Conservation (phyloP, 2,888 invertebrate genomes). For the Temnothorax unifasciatus region DNA sequence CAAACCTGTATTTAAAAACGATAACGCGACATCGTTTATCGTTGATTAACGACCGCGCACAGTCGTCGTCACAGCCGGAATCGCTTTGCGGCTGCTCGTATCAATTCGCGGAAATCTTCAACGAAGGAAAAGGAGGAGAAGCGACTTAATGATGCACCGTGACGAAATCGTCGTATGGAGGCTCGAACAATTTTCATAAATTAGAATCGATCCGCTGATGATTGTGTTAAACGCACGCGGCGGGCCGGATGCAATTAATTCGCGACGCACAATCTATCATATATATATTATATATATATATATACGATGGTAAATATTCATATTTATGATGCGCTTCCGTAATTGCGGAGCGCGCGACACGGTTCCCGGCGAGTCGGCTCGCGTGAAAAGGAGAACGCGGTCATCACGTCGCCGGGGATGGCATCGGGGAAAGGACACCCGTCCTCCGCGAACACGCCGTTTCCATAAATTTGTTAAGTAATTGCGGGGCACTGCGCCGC, state of each 20-base stretch:
- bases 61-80: constrained; percentile 52
- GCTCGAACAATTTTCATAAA: constrained; percentile 36
- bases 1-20: constrained; percentile 65
- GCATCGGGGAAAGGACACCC: not conserved
- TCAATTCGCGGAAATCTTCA: constrained; percentile 17
- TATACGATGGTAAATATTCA: constrained; percentile 36
- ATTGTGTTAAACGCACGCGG: constrained; percentile 17
- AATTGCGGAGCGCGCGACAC: constrained; percentile 44
- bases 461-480: constrained; percentile 54
- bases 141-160: not conserved
- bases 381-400: constrained; percentile 26
- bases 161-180: constrained; percentile 5
- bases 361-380: constrained; percentile 35
- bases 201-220: constrained; percentile 37
- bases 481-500: constrained; percentile 38
- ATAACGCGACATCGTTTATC: constrained; percentile 74
- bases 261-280: constrained; percentile 11
- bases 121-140: not conserved
- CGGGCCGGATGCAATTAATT: constrained; percentile 50
- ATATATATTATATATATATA: no score
- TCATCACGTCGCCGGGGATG: not conserved
- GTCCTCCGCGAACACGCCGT: constrained; percentile 13
- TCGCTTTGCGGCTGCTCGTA: constrained; percentile 35
- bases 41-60: constrained; percentile 77
- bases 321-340: constrained; percentile 39